Conservation (phyloP, 2,888 invertebrate species). For the Tridacna gigas region DNA sequence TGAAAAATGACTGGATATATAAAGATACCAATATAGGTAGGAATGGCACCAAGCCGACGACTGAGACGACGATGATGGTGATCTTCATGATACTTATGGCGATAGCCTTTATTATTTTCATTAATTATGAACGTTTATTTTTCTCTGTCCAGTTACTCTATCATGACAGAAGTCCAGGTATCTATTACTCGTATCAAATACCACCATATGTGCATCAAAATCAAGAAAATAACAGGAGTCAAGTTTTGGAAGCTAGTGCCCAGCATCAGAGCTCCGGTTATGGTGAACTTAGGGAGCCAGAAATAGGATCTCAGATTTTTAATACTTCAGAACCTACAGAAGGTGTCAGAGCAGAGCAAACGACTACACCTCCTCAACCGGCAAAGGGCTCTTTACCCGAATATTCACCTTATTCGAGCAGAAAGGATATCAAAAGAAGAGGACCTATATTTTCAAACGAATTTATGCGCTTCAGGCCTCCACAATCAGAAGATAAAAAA, state of each 20-base stretch:
- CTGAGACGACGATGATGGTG: no score
- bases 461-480: neutral
- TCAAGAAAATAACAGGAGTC: neutral
- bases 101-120: no score
- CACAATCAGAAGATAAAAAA: neutral
- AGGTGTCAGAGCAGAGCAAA: neutral
- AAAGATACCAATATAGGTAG: no score
- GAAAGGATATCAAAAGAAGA: constrained; percentile 23
- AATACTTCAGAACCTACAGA: neutral
- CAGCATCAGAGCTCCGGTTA: neutral
- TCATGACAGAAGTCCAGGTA: constrained; percentile 39
- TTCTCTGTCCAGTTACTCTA: constrained; percentile 40
- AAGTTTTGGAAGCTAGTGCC: neutral
- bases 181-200: constrained; percentile 42
- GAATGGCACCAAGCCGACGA: no score
- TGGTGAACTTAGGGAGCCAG: constrained; percentile 15
- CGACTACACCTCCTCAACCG: neutral
- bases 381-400: constrained; percentile 29
- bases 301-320: constrained; percentile 5
- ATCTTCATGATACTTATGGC: no score
- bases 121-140: neutral
- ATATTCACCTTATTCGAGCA: constrained; percentile 30
- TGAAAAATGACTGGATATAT: no score
- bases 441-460: constrained; percentile 52
- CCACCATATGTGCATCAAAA: constrained; percentile 11